These are phyloP conservation scores for Bubo bubo DNA, from an alignment of 2,113 vertebrate species.

Conservation along the genomic window DNA sequence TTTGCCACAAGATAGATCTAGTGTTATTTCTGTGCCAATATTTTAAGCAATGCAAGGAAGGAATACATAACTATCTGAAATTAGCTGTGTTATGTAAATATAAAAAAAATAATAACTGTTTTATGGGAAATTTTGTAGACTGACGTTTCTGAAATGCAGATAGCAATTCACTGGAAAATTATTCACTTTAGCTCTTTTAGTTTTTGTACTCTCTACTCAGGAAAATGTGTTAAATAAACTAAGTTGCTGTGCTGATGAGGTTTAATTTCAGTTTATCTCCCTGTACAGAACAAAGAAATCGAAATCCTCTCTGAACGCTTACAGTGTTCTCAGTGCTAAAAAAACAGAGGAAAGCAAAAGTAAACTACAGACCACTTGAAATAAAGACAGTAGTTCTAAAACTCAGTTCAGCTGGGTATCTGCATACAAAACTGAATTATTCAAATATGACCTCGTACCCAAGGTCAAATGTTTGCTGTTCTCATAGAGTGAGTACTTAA, in stretches of 20 bases:
- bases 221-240: conserved; percentile 35
- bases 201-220: not conserved
- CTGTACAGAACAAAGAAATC: not conserved
- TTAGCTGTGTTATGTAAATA: conserved; percentile 56
- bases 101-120: conserved; percentile 13
- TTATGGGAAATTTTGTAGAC: not conserved
- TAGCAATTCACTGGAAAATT: conserved; percentile 6
- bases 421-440: not conserved
- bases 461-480: not conserved
- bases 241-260: not conserved
- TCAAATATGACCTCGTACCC: not conserved
- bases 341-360: not conserved
- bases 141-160: not conserved
- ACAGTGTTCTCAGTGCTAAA: not conserved
- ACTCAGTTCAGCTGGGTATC: not conserved
- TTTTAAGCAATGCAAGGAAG: conserved; percentile 59
- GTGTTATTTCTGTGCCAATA: conserved; percentile 53
- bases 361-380: not conserved
- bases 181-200: not conserved
- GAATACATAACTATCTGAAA: conserved; percentile 44
- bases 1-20: conserved; percentile 70
- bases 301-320: not conserved
- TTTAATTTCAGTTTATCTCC: conserved; percentile 50
- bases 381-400: not conserved
- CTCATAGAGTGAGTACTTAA: not conserved